Evolutionary conservation across 1,140 invertebrate genomes (phyloP), one percentile per base, ranked within the genome.

Genomic region (Tetramorium alpestre): DNA sequence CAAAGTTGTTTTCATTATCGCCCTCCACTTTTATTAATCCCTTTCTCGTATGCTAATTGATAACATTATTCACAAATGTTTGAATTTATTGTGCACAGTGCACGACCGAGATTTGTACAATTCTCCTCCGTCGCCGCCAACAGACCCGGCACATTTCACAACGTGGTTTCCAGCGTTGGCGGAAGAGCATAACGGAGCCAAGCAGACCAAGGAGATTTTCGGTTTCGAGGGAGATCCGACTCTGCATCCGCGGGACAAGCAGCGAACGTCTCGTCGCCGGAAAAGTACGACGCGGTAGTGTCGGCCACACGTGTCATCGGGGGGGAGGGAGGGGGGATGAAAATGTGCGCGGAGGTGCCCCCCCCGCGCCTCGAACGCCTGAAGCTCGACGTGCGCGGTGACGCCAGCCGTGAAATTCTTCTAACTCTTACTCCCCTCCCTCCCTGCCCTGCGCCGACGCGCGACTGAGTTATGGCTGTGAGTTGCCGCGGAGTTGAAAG

Each of bases 341-440:
- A 81, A 70, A 81, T 47, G 47, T 5, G 49, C 62, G 73, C 41
- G 56, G 11, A 28, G 44, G 28, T 82, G 51, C 58, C 25, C 18
- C 33, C 62, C 13, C 58, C 56, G n/a, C 18, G 49, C 33, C 18
- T 1, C 28, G 33, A 41, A 88, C 67, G 65, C 33, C 33, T 25
- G 65, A 25, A 69, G 60, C 82, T 62, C 60, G 67, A 85, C 75
- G 77, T 22, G 56, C 22, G 44, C 56, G 76, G 73, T 76, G 85
- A 89, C 82, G 82, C 88, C 89, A 87, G 64, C 80, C 84, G 69
- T 89, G 88, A 89, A 92, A 92, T 88, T 89, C 89, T 89, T 89
- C 78, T 64, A 81, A 58, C 86, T 89, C 64, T 89, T 86, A 88
- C 64, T 16, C 69, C 49, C n/a, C 64, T 44, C 41, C 10, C 38